Evolutionary conservation across 2,888 invertebrate genomes (phyloP), one percentile per base, ranked within the genome.

Genomic region (Rhyacophila evoluta): DNA sequence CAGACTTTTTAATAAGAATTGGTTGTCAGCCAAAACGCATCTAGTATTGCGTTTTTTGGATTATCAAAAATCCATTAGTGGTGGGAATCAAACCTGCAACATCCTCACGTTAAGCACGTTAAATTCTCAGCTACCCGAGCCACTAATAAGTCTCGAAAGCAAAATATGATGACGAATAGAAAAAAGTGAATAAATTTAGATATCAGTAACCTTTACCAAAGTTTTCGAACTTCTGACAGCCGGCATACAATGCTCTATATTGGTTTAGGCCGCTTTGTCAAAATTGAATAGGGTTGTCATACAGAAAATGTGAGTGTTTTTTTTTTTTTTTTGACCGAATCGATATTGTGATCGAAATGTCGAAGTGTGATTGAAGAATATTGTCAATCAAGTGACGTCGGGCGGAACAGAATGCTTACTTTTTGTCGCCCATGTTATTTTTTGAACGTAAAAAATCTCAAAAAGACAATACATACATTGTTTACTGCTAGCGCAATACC

Each of bases 231-330:
- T 15, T 25, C 55, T 55, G 55, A 55, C 55, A 55, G 15, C 10
- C 55, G 55, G 15, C 55, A 55, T 55, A 19, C 19, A 55, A 55
- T 8, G 55, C 55, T 19, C 15, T 8, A 8, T 55, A 19, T 55
- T 55, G 55, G 55, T 55, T 19, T 55, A 55, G 55, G 55, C 55
- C 55, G 55, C 55, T 55, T 55, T 55, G 55, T 55, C 55, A 55
- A 55, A 33, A 55, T 55, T 55, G 55, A 55, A 55, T 55, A 55
- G 55, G 55, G 55, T 55, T 25, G 55, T 55, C 55, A 25, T 25
- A 19, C 25, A 55, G 55, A 55, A 55, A 25, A 15, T 6, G 41
- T 55, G 29, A n/a, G n/a, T n/a, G n/a, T n/a, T n/a, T 33, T 4
- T 33, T 33, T 55, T 55, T 55, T 55, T 10, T 19, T 55, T 55